Evolutionary conservation across 2,888 invertebrate genomes (phyloP).

Genomic region (Hypolimnas misippus): DNA sequence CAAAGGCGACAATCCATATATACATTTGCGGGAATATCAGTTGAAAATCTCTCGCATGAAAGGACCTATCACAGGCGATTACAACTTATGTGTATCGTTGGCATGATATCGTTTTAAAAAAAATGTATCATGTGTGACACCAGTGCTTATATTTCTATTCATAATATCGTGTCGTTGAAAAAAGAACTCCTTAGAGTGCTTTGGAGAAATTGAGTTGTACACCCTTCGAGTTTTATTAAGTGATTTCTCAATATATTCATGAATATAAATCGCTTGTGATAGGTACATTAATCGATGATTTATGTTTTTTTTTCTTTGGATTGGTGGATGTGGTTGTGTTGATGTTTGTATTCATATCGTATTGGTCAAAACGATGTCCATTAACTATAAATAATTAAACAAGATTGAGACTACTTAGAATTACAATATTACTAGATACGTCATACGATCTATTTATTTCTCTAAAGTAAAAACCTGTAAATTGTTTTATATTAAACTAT

Average conservation of each 20-base stretch:
- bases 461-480: no score
- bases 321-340: background rate
- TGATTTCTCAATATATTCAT: background rate
- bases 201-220: background rate
- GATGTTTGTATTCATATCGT: background rate
- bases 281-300: background rate
- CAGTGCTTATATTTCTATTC: slow-evolving; percentile 16
- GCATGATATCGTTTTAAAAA: slow-evolving; percentile 16
- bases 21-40: slow-evolving; percentile 13
- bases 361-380: no score
- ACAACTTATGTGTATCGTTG: slow-evolving; percentile 13
- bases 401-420: no score
- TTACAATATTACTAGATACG: no score
- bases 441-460: no score
- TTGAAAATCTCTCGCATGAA: slow-evolving; percentile 17
- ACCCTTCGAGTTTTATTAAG: background rate
- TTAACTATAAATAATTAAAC: no score
- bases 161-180: slow-evolving; percentile 13
- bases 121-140: background rate
- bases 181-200: slow-evolving; percentile 15
- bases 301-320: background rate
- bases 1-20: slow-evolving; percentile 17
- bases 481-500: no score
- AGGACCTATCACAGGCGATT: slow-evolving; percentile 23
- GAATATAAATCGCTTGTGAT: background rate